Conservation (phyloP, 1,140 invertebrate species). For the Aricia agestis region DNA sequence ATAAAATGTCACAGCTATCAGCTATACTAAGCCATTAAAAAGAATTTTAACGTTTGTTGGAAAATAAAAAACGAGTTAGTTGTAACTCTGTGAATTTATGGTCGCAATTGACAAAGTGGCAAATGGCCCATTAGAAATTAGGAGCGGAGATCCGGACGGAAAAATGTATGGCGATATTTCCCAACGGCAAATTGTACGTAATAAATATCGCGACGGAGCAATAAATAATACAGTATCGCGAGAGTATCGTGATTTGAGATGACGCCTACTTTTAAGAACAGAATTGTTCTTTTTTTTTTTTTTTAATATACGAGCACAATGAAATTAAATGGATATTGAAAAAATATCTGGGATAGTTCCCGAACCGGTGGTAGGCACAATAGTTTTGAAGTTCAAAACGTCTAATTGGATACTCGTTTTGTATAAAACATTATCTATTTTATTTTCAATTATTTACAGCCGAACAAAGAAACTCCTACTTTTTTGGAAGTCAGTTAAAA, state of each 20-base stretch:
- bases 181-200: slow-evolving; percentile 60
- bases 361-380: no score
- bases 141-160: slow-evolving; percentile 42
- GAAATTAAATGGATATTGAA: not conserved
- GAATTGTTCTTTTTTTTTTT: not conserved
- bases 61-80: not conserved
- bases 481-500: no score
- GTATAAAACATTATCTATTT: no score
- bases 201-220: slow-evolving; percentile 45
- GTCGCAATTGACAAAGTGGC: slow-evolving; percentile 72
- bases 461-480: no score
- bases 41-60: not conserved
- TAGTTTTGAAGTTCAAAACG: no score
- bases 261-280: not conserved
- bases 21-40: not conserved
- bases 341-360: no score
- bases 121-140: slow-evolving; percentile 74
- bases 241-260: not conserved
- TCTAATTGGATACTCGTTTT: no score
- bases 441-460: no score
- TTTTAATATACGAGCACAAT: not conserved
- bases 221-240: not conserved
- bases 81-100: slow-evolving; percentile 48
- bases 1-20: no score
- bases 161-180: slow-evolving; percentile 69